A percentile compares a stretch with the other conserved stretches of the same genome.
phyloP scores from a whole-genome alignment of 2,888 invertebrate genomes.

The Lymantria monacha region DNA sequence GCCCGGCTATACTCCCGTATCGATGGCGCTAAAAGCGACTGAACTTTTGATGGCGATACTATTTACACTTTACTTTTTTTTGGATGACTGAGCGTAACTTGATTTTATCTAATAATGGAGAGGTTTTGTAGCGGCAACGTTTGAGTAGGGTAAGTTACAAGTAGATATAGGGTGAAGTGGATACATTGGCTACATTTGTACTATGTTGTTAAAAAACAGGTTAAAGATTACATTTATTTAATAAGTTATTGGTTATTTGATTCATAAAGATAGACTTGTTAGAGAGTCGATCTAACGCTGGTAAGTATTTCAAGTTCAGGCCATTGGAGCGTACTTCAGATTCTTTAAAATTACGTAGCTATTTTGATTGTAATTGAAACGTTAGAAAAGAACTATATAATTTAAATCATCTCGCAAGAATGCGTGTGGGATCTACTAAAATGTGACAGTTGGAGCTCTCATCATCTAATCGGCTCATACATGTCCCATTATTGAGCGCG shows the following conservation, averaged over 20 bases:
- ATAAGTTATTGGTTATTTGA: background rate
- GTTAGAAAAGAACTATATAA: too few species aligned
- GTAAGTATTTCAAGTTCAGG: too few species aligned
- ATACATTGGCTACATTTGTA: background rate
- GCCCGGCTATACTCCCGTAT: conserved; percentile 33
- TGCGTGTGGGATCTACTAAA: too few species aligned
- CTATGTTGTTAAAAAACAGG: background rate
- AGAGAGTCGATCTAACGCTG: too few species aligned
- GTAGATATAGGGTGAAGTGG: background rate
- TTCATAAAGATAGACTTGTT: too few species aligned
- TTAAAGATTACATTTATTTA: background rate
- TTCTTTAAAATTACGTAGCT: too few species aligned
- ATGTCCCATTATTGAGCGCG: too few species aligned
- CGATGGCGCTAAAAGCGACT: conserved; percentile 45
- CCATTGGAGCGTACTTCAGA: too few species aligned
- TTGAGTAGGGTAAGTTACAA: conserved; percentile 1
- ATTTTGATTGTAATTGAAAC: too few species aligned
- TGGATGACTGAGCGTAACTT: conserved; percentile 15
- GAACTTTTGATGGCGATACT: conserved; percentile 47
- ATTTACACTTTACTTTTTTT: conserved; percentile 43
- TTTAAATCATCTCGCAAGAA: too few species aligned
- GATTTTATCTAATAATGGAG: conserved; percentile 17
- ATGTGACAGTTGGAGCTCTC: too few species aligned
- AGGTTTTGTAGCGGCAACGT: conserved; percentile 1
- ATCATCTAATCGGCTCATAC: too few species aligned